Percentiles rank a stretch among this genome's conserved stretches.
These are phyloP conservation scores for Sinopyrophorus schimmeli DNA, from an alignment of 2,888 invertebrate genomes.

Conservation along the genomic window DNA sequence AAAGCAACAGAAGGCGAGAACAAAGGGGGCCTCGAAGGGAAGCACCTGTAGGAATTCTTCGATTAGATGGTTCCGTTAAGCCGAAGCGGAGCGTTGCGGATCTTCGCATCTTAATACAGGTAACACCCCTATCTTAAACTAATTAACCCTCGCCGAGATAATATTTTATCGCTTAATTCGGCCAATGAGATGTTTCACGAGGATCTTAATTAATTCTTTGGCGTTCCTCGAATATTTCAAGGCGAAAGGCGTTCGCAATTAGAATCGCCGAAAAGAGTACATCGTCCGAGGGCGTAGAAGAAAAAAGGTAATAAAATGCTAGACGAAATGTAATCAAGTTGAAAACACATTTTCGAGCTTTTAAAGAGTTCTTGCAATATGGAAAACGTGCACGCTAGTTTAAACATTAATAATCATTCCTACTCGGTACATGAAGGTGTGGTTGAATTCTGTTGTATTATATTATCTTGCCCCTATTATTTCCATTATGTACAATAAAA, in stretches of 20 bases:
- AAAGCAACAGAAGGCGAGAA: slow-evolving; percentile 33
- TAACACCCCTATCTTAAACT: too few relatives aligned
- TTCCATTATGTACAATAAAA: slow-evolving; percentile 6
- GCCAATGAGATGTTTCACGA: not conserved
- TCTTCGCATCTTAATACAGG: slow-evolving; percentile 45
- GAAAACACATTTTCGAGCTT: slow-evolving; percentile 39
- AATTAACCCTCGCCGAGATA: not conserved
- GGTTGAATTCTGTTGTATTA: slow-evolving; percentile 18
- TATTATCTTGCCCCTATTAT: slow-evolving; percentile 3
- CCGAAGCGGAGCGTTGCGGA: slow-evolving; percentile 49
- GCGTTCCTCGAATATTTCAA: not conserved
- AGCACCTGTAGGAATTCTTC: slow-evolving; percentile 52
- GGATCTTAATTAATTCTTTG: not conserved
- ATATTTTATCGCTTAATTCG: not conserved
- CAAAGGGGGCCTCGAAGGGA: slow-evolving; percentile 33
- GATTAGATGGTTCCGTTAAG: slow-evolving; percentile 50
- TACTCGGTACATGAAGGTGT: slow-evolving; percentile 29
- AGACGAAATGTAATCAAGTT: slow-evolving; percentile 34
- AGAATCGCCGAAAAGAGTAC: not conserved
- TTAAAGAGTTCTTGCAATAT: slow-evolving; percentile 31
- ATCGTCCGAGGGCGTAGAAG: not conserved
- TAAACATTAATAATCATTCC: slow-evolving; percentile 40
- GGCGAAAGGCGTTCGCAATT: not conserved
- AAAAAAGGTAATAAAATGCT: slow-evolving; percentile 22
- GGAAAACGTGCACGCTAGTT: slow-evolving; percentile 34